Conservation (phyloP, 2,797 vertebrate genomes). For the Threskiornis aethiopicus region DNA sequence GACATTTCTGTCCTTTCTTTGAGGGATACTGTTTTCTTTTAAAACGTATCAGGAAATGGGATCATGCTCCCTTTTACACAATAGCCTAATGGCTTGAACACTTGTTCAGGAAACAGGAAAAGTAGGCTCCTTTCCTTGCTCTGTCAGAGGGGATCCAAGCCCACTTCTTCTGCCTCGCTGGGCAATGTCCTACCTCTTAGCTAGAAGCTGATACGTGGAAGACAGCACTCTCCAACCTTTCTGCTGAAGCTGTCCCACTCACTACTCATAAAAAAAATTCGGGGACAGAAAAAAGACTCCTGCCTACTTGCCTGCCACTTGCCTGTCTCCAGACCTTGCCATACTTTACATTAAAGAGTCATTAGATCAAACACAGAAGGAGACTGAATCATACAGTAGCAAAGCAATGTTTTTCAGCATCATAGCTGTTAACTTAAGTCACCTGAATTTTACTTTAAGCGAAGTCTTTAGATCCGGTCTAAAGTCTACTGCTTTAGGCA, state of each 20-base stretch:
- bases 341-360: not conserved
- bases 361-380: not conserved
- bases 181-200: not conserved
- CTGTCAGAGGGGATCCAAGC: not conserved
- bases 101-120: constrained; percentile 70
- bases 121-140: constrained; percentile 47
- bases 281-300: not conserved
- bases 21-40: constrained; percentile 49
- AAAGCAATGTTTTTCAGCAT: not conserved
- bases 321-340: not conserved
- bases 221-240: not conserved
- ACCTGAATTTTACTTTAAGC: not conserved
- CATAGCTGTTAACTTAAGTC: not conserved
- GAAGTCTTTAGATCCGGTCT: not conserved
- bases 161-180: not conserved
- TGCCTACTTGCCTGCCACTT: not conserved
- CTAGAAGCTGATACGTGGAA: not conserved
- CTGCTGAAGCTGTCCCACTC: not conserved
- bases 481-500: not conserved
- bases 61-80: constrained; percentile 47
- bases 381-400: not conserved
- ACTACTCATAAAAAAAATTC: not conserved
- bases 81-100: constrained; percentile 67
- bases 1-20: constrained; percentile 52
- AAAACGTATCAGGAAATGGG: constrained; percentile 34